Conservation (phyloP, 2,113 vertebrate genomes). For the Scalopus aquaticus region DNA sequence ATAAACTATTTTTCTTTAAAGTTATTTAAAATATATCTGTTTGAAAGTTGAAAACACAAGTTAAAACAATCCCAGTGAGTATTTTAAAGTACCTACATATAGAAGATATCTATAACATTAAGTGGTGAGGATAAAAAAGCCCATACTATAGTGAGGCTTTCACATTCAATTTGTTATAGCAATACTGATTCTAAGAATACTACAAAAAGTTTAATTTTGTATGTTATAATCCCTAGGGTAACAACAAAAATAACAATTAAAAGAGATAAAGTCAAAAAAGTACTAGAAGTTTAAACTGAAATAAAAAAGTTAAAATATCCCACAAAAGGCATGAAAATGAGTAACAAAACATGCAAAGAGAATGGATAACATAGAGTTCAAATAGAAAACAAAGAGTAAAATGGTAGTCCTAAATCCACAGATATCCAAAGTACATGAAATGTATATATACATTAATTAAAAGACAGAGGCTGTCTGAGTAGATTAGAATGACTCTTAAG, state of each 20-base stretch:
- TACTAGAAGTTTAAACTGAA: not conserved
- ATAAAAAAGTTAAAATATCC: not conserved
- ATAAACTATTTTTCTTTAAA: not conserved
- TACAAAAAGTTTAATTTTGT: not conserved
- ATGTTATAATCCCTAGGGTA: not conserved
- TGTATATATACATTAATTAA: not conserved
- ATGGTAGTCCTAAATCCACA: not conserved
- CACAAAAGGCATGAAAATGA: not conserved
- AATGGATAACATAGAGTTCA: not conserved
- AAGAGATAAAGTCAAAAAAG: not conserved
- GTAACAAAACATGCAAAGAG: not conserved
- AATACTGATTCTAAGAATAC: not conserved
- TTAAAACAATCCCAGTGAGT: not conserved
- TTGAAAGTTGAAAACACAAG: not conserved
- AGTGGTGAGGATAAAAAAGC: accelerated
- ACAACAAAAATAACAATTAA: not conserved
- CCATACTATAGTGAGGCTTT: not conserved
- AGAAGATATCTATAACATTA: not conserved
- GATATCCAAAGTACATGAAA: not conserved
- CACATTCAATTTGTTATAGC: not conserved
- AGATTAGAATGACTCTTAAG: not conserved
- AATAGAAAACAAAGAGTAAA: not conserved
- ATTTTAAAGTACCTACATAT: not conserved
- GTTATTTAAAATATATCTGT: not conserved
- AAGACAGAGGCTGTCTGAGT: not conserved